Percentiles rank a stretch among this genome's conserved stretches.
These are phyloP conservation scores for Mechanitis mazaeus DNA, from an alignment of 2,888 invertebrate genomes.

Conservation along the genomic window DNA sequence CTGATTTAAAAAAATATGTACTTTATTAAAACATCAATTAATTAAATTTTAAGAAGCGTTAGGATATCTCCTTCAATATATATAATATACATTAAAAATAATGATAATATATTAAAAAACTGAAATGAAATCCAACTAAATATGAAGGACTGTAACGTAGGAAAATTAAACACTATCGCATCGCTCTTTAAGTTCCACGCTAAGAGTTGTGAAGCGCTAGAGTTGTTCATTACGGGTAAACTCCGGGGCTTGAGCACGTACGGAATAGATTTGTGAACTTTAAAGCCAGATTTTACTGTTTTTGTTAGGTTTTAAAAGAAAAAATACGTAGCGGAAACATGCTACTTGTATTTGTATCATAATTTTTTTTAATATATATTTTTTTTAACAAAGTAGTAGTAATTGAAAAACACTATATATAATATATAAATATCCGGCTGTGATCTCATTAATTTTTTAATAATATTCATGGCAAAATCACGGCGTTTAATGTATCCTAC, in stretches of 20 bases:
- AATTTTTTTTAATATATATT: not conserved
- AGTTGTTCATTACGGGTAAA: constrained; percentile 60
- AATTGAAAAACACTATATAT: no score
- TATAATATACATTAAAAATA: no score
- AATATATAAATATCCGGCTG: no score
- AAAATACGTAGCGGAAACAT: not conserved
- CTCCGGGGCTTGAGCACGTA: constrained; percentile 59
- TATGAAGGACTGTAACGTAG: constrained; percentile 10
- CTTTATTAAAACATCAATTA: no score
- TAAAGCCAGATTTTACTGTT: constrained; percentile 22
- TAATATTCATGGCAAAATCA: no score
- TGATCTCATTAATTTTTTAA: no score
- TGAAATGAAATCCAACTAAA: not conserved
- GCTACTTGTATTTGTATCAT: not conserved
- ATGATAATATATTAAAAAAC: no score
- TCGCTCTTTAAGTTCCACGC: constrained; percentile 27
- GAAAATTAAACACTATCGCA: constrained; percentile 29
- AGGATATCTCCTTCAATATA: no score
- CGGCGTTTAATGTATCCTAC: no score
- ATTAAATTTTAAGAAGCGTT: no score
- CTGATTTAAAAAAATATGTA: no score
- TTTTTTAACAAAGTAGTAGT: no score
- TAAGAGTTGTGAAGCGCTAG: constrained; percentile 29
- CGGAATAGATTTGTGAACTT: constrained; percentile 52
- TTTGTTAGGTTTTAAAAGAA: not conserved